These are phyloP conservation scores for Entomobrya proxima DNA, from an alignment of 2,888 invertebrate genomes.

Conservation along the genomic window DNA sequence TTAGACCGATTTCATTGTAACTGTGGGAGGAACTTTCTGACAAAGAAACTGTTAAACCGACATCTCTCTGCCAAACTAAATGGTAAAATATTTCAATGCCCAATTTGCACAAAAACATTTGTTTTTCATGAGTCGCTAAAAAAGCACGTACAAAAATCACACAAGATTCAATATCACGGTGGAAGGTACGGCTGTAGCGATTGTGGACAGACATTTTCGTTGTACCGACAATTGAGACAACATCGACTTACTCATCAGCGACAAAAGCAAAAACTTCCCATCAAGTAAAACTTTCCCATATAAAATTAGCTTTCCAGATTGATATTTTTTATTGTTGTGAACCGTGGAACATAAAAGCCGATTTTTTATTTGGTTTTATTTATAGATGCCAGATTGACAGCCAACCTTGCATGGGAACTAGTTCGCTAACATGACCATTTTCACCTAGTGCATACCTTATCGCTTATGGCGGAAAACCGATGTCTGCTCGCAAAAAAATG, in stretches of 20 bases:
- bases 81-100: constrained; percentile 2
- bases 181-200: not conserved
- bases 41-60: not conserved
- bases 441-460: too few relatives aligned
- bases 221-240: not conserved
- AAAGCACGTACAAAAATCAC: not conserved
- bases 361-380: too few relatives aligned
- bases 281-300: not conserved
- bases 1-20: not conserved
- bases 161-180: not conserved
- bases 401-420: too few relatives aligned
- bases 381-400: too few relatives aligned
- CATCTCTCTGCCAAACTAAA: not conserved
- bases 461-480: too few relatives aligned
- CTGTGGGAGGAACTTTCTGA: not conserved
- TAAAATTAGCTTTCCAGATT: too few relatives aligned
- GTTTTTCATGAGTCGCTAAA: not conserved
- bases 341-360: too few relatives aligned
- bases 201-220: not conserved
- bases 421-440: too few relatives aligned
- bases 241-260: not conserved
- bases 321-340: too few relatives aligned
- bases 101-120: not conserved
- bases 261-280: not conserved
- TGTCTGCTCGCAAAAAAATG: too few relatives aligned